Evolutionary conservation across 1,140 invertebrate genomes (phyloP), one percentile per base, ranked within the genome.

Genomic region (Cecropterus lyciades): DNA sequence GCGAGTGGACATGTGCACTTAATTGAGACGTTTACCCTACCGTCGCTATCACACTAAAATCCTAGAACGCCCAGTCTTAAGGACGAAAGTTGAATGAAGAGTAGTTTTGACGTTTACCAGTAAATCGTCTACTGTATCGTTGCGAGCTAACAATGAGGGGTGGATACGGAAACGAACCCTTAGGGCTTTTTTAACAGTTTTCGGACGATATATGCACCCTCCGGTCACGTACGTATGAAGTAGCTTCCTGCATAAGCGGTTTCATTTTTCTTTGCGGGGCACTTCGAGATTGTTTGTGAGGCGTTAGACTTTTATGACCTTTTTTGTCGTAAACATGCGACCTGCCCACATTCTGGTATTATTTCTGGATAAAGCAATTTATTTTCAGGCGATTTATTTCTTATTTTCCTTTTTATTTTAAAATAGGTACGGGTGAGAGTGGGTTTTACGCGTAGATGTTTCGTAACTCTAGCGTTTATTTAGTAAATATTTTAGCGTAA

Each of bases 141-240:
- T 67, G 70, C 48, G 66, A 70, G 64, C 67, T 62, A 70, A 72
- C 71, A 74, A 76, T 75, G 72, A 70, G 73, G 74, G 80, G 74
- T 67, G 64, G 75, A 30, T 65, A 66, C 69, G 75, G 73, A 78
- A 74, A 56, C 72, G 70, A 65, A 67, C 80, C 85, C 82, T 82
- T 65, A 79, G 83, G 85, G 78, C 68, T 72, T 84, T 86, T 88
- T 89, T 87, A 87, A 84, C 84, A 86, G 82, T 87, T 85, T 79
- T 77, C 70, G 70, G 67, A 67, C 79, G 78, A 84, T 84, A 80
- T 89, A 91, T 90, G 82, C 87, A 89, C 89, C 89, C 86, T 64
- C 73, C 65, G 74, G 85, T 90, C 87, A 91, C 89, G 89, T 90
- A 82, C 78, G 75, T 85, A 89, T 86, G 82, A 79, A 91, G 84